Percentiles rank a stretch among this genome's conserved stretches.
phyloP scores from a whole-genome alignment of 1,140 invertebrate species.

The Drosophila grimshawi region DNA sequence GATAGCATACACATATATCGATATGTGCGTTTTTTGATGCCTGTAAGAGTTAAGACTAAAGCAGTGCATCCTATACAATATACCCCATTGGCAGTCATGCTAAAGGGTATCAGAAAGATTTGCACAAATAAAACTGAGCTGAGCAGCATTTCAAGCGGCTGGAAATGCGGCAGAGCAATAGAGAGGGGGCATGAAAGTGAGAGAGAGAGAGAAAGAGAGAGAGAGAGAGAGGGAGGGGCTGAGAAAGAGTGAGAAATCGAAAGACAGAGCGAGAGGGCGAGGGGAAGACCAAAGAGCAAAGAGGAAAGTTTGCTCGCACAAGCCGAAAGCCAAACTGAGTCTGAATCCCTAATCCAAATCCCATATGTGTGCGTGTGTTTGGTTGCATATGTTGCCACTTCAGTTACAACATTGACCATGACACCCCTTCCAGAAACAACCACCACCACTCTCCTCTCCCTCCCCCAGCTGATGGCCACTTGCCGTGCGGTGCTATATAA shows the following conservation, averaged over 20 bases:
- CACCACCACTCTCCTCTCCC: background rate
- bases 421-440: background rate
- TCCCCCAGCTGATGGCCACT: slow-evolving; percentile 29
- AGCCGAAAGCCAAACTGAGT: slow-evolving; percentile 22
- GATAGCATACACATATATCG: too few relatives aligned
- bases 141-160: slow-evolving; percentile 37
- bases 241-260: background rate
- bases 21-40: too few relatives aligned
- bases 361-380: slow-evolving; percentile 13
- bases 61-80: background rate
- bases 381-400: slow-evolving; percentile 19
- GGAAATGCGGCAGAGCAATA: background rate
- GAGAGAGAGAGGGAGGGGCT: background rate
- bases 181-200: background rate
- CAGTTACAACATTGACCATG: slow-evolving; percentile 1
- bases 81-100: background rate
- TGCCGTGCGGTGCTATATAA: slow-evolving; percentile 42
- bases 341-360: slow-evolving; percentile 23
- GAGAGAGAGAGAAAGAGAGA: background rate
- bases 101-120: slow-evolving; percentile 55
- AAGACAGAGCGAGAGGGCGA: too few relatives aligned
- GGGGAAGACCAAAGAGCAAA: too few relatives aligned
- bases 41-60: background rate
- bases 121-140: slow-evolving; percentile 57
- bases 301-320: slow-evolving; percentile 3